Percentiles rank a stretch among this genome's conserved stretches.
Conservation (phyloP, 2,113 vertebrate species). For the Melanerpes aurifrons region DNA sequence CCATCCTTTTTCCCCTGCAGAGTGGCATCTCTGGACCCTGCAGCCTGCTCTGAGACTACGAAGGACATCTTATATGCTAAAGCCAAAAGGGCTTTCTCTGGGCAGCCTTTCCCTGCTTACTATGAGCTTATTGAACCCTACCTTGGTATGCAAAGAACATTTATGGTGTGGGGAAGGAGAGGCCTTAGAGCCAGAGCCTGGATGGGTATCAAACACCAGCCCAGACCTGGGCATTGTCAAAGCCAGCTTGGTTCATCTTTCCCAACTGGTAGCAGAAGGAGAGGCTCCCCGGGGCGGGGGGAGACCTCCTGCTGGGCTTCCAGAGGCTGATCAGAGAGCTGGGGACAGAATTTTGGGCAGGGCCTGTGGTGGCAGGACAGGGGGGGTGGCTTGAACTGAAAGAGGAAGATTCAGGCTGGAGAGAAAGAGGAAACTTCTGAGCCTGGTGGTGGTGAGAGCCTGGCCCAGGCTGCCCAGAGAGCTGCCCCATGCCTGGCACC, state of each 20-base stretch:
- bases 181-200: neutral
- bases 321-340: too few species aligned
- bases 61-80: slow-evolving; percentile 76
- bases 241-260: neutral
- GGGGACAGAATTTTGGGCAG: too few species aligned
- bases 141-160: slow-evolving; percentile 70
- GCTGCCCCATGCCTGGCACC: too few species aligned
- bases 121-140: slow-evolving; percentile 73
- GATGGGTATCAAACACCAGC: neutral
- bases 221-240: neutral
- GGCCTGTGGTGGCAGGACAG: too few species aligned
- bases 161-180: neutral
- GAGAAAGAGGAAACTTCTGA: too few species aligned
- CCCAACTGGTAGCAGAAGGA: neutral
- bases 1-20: slow-evolving; percentile 61
- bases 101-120: neutral
- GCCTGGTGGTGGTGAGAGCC: too few species aligned
- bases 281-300: too few species aligned
- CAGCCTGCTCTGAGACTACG: slow-evolving; percentile 68
- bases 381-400: too few species aligned
- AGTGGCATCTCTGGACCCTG: slow-evolving; percentile 36
- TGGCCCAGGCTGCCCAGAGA: too few species aligned
- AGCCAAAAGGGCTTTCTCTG: slow-evolving; percentile 71
- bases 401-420: too few species aligned
- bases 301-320: too few species aligned